Conservation (phyloP, 1,140 invertebrate species). For the Metopolophium dirhodum region DNA sequence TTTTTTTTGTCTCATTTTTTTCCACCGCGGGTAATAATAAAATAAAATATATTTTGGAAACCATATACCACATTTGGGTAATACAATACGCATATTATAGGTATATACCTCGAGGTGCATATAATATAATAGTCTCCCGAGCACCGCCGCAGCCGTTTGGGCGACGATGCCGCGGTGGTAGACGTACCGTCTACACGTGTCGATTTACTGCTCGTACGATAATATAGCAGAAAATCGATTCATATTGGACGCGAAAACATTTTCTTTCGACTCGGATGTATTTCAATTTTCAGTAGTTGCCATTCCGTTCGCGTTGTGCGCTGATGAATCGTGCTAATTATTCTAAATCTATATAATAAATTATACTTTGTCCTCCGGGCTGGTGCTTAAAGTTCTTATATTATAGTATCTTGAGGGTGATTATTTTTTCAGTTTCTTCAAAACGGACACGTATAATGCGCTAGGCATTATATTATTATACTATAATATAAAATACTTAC, state of each 20-base stretch:
- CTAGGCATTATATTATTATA: not conserved
- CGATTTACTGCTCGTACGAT: not conserved
- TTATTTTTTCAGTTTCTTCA: not conserved
- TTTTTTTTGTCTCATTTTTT: not conserved
- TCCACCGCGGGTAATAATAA: not conserved
- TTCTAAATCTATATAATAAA: not conserved
- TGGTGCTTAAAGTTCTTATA: not conserved
- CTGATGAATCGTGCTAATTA: not conserved
- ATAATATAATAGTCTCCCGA: not conserved
- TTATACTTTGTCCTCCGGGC: not conserved
- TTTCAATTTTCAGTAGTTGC: not conserved
- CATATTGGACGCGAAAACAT: not conserved
- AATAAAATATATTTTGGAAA: slow-evolving; percentile 6
- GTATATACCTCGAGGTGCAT: not conserved
- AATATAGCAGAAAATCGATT: not conserved
- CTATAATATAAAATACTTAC: not conserved
- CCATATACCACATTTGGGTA: not conserved
- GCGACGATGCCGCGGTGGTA: not conserved
- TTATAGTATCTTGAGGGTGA: no score
- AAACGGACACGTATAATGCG: not conserved
- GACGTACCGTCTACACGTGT: not conserved
- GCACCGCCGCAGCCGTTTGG: not conserved
- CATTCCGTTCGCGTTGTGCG: not conserved
- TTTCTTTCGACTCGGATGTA: not conserved
- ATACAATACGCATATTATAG: not conserved